Conservation (phyloP, 2,113 vertebrate species). For the Lampris incognitus region DNA sequence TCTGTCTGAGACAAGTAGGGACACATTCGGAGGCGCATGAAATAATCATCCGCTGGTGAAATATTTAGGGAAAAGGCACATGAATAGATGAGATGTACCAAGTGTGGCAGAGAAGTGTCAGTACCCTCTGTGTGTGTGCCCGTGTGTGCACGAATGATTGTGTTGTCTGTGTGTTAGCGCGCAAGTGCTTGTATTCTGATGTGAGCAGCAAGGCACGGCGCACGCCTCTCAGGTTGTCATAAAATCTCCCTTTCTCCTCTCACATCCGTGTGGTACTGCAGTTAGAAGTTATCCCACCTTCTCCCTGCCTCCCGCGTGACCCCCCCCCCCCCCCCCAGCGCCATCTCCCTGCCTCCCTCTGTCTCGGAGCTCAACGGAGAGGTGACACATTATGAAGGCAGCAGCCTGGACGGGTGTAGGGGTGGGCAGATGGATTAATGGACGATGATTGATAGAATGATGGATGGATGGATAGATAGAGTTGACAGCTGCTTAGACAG, state of each 20-base stretch:
- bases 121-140: constrained; percentile 46
- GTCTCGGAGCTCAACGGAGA: not conserved
- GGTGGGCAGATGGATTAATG: not conserved
- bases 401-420: not conserved
- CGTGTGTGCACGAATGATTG: constrained; percentile 7
- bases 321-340: too few relatives aligned
- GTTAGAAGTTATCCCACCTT: too few relatives aligned
- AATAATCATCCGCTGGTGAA: constrained; percentile 82
- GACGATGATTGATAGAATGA: not conserved
- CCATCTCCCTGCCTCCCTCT: constrained; percentile 4
- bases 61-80: constrained; percentile 79
- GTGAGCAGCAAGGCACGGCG: constrained; percentile 39
- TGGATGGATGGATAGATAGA: constrained; percentile 31
- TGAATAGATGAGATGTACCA: constrained; percentile 66
- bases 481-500: not conserved
- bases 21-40: constrained; percentile 72
- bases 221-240: constrained; percentile 9
- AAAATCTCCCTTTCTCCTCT: too few relatives aligned
- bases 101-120: constrained; percentile 64
- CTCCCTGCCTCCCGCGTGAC: too few relatives aligned
- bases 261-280: too few relatives aligned
- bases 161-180: not conserved
- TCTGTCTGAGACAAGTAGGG: constrained; percentile 66
- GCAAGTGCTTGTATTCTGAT: constrained; percentile 18
- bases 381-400: not conserved